These are phyloP conservation scores for Ormyrus nitidulus DNA, from an alignment of 2,888 invertebrate genomes.

Conservation along the genomic window DNA sequence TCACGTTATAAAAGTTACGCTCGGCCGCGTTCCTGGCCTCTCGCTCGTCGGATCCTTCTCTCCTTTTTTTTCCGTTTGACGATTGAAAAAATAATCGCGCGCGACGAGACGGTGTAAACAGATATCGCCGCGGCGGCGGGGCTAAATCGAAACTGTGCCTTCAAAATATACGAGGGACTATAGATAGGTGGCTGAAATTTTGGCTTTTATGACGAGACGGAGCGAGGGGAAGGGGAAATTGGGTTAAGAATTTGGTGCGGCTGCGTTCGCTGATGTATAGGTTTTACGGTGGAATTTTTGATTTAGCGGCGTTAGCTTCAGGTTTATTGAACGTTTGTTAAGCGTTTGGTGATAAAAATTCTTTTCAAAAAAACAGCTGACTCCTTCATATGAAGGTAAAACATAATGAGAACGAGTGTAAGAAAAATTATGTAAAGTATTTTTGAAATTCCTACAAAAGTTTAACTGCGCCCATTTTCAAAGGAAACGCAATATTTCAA, in stretches of 20 bases:
- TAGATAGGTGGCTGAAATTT: background rate
- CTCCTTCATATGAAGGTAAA: too few species aligned
- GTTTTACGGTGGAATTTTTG: background rate
- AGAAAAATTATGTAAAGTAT: too few species aligned
- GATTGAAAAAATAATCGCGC: constrained; percentile 27
- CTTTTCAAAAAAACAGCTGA: too few species aligned
- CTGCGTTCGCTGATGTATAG: background rate
- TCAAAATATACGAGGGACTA: background rate
- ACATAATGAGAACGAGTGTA: too few species aligned
- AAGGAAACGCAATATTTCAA: too few species aligned
- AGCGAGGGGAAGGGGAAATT: background rate
- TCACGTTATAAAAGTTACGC: constrained; percentile 34
- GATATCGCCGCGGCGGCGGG: background rate
- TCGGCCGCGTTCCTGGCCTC: background rate
- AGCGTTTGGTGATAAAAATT: too few species aligned
- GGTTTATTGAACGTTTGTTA: too few species aligned
- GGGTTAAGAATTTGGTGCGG: constrained; percentile 28
- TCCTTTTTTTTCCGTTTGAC: constrained; percentile 3
- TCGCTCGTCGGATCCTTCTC: background rate
- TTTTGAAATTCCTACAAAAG: too few species aligned
- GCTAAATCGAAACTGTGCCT: background rate
- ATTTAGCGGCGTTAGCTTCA: background rate
- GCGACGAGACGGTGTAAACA: background rate
- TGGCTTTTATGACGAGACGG: background rate
- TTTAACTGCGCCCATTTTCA: too few species aligned